A percentile compares a stretch with the other conserved stretches of the same genome.
phyloP scores from a whole-genome alignment of 2,797 vertebrate genomes.

The Bryconaethiops microstoma region DNA sequence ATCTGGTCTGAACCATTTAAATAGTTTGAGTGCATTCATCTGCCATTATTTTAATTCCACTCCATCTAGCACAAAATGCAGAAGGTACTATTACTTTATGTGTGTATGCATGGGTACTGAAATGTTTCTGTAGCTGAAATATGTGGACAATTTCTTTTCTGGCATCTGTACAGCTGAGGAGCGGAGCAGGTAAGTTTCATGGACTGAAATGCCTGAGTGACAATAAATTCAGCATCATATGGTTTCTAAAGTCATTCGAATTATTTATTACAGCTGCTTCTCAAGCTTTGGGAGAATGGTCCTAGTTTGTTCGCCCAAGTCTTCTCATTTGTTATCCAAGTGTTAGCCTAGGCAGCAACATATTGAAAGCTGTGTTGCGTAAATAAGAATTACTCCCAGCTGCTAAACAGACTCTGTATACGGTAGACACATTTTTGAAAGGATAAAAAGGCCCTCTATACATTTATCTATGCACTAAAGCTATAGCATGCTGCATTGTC shows the following conservation, averaged over 20 bases:
- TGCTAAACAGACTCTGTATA: background rate
- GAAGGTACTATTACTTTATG: slow-evolving; percentile 16
- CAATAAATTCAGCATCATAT: slow-evolving; percentile 1
- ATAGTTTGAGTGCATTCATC: too few relatives aligned
- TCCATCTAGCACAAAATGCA: slow-evolving; percentile 39
- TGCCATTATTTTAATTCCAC: slow-evolving; percentile 47
- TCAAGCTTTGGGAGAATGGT: background rate
- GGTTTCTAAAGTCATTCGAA: background rate
- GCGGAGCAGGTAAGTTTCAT: slow-evolving; percentile 2
- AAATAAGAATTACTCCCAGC: slow-evolving; percentile 14
- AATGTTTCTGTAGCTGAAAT: slow-evolving; percentile 30
- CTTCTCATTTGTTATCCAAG: background rate
- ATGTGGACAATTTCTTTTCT: slow-evolving; percentile 27
- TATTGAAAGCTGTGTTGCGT: slow-evolving; percentile 3
- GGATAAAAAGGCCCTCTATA: background rate
- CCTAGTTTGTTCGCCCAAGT: slow-evolving; percentile 2
- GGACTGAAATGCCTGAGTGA: background rate
- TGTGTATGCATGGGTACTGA: slow-evolving; percentile 36
- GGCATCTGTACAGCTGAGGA: background rate
- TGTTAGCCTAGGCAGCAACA: background rate
- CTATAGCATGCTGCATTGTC: background rate
- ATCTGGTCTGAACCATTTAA: background rate
- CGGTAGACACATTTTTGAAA: background rate
- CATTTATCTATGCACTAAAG: background rate
- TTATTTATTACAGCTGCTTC: background rate